Base-by-base conservation (phyloP, 2,113 vertebrate species). In the Brachirus orientalis region DNA sequence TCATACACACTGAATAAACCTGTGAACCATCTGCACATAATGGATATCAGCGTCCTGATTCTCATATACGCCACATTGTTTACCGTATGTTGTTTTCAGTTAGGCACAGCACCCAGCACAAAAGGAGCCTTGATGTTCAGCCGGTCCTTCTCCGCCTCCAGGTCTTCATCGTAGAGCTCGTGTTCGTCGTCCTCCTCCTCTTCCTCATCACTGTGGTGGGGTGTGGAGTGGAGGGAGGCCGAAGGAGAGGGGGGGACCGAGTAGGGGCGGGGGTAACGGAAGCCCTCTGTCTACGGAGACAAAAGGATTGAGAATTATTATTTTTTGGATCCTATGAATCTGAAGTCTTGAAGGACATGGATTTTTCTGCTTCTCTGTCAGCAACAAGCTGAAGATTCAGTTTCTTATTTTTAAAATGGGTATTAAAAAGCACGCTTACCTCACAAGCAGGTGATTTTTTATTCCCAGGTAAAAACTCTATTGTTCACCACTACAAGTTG, bases 231-330 rank as follows among this genome's bases (percentile, higher is more conserved):
- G 82, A 95, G 72, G 16, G 97, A 99, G 33, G 86, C 94, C 0
- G 95, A 94, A n/a, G 97, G 97, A 0, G 97, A 99, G 1, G 97
- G 96, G 1, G 97, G 96, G 14, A 99, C 96, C 0, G 97, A 99
- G 8, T 93, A 91, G 13, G 97, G 97, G 4, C 95, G 90, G 5
- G 96, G 97, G 53, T 93, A 99, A 9, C 91, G 94, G 86, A 98
- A 99, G 20, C 96, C 95, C 63, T 98, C 94, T 0, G 94, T 94
- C 97, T 99, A 87, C 44, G 19, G 47, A 86, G 11, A 84, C 14
- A 28, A 16, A 20, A 22, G 8, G 8, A 47, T 4, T 28, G 28
- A 28, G 6, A 28, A 28, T 28, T 6, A 28, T 28, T 1, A 4
- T 28, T 6, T 28, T 28, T 28, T 28, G 28, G 3, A 4, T 28